phyloP scores from a whole-genome alignment of 1,140 invertebrate species.

The Lerema accius region DNA sequence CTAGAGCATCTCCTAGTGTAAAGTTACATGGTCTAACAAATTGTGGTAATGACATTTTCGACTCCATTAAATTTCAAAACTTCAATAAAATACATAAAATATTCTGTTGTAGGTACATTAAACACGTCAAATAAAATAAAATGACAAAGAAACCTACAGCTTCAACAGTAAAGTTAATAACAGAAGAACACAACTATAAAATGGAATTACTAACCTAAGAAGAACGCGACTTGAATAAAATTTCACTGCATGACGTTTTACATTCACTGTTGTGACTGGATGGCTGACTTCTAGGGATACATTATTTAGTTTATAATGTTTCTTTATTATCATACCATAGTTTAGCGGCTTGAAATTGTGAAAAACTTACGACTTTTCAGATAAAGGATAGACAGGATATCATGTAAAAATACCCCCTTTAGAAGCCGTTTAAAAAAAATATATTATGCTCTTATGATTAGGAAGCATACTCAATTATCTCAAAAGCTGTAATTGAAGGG shows the following conservation, averaged over 20 bases:
- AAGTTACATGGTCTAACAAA: no score
- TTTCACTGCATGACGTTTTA: slow-evolving; percentile 22
- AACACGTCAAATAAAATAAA: no score
- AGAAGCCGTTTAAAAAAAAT: no score
- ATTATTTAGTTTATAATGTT: slow-evolving; percentile 9
- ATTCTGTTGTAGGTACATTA: no score
- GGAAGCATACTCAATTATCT: background rate
- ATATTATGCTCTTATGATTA: no score
- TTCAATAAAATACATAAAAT: no score
- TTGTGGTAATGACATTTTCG: no score
- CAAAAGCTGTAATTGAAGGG: background rate
- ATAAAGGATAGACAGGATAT: no score
- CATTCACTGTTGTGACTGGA: background rate
- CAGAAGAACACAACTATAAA: slow-evolving; percentile 32
- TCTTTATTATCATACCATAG: background rate
- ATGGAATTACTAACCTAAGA: slow-evolving; percentile 35
- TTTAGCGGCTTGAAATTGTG: background rate
- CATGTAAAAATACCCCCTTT: no score
- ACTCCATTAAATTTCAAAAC: no score
- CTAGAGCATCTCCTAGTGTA: no score
- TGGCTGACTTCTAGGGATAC: background rate
- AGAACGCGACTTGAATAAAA: slow-evolving; percentile 20
- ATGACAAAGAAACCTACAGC: background rate
- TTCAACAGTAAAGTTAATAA: slow-evolving; percentile 25
- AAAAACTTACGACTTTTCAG: no score